Evolutionary conservation across 2,888 invertebrate genomes (phyloP).

Genomic region (Sussaba pulchella): DNA sequence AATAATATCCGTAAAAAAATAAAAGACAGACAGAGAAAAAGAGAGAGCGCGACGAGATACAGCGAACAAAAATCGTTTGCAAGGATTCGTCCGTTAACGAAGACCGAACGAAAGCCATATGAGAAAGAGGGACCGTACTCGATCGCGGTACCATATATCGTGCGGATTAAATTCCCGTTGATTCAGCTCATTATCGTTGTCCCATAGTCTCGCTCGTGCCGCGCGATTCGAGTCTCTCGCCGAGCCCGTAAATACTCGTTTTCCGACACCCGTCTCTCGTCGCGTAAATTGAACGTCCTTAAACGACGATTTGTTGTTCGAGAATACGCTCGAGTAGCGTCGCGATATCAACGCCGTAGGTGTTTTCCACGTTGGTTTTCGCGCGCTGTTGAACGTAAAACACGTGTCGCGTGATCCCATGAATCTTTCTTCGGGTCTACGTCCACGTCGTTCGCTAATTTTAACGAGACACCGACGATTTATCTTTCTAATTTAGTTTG

Average conservation of each 20-base stretch:
- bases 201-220: slow-evolving; percentile 7
- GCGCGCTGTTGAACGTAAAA: slow-evolving; percentile 10
- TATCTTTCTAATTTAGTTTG: too few relatives aligned
- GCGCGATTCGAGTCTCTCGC: background rate
- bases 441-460: slow-evolving; percentile 25
- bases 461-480: slow-evolving; percentile 29
- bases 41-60: slow-evolving; percentile 24
- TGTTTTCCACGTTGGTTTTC: slow-evolving; percentile 5
- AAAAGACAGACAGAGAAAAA: too few relatives aligned
- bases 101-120: background rate
- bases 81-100: slow-evolving; percentile 7
- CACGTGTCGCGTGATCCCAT: slow-evolving; percentile 19
- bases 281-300: slow-evolving; percentile 33
- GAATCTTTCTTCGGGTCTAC: slow-evolving; percentile 4
- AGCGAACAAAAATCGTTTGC: slow-evolving; percentile 28
- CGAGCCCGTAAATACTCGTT: slow-evolving; percentile 34
- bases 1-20: too few relatives aligned
- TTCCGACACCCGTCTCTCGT: slow-evolving; percentile 13
- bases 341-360: slow-evolving; percentile 14
- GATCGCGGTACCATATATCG: slow-evolving; percentile 46
- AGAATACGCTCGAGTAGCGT: slow-evolving; percentile 5
- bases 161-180: slow-evolving; percentile 48
- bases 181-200: slow-evolving; percentile 49
- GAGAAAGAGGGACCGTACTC: background rate
- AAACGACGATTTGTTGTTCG: slow-evolving; percentile 21